Evolutionary conservation across 2,113 vertebrate genomes (phyloP), one percentile per base, ranked within the genome.

Genomic region (Neoarius graeffei): DNA sequence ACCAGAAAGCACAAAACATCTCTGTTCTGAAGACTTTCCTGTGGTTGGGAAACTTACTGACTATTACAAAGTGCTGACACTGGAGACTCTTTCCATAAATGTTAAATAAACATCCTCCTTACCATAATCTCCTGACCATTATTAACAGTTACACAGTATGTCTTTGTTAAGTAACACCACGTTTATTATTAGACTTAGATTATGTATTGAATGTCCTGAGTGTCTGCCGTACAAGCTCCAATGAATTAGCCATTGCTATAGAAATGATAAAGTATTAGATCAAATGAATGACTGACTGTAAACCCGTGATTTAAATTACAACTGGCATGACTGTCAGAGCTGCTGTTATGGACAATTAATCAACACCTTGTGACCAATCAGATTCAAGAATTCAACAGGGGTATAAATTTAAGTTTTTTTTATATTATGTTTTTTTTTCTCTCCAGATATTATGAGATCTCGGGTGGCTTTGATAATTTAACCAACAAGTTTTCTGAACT

Each of bases 371-470:
- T 23, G 71, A 48, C 1, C 35, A 50, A 74, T 80, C 52, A 79
- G 25, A 11, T 81, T 19, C 35, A 19, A 35, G 54, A 57, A 57
- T 2, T 81, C 14, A 81, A 35, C n/a, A 30, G 10, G 4, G 7
- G 48, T 56, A 57, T 57, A 73, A 69, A 56, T 56, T 80, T 23
- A 27, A 42, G 9, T 54, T 17, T 23, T 56, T 13, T 59, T 23
- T 42, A 59, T 11, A 82, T 52, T 52, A 7, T 85, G 30, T n/a
- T 35, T 88, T n/a, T 83, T 88, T 88, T 90, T 2, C 35, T 42
- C 35, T 42, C 27, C 92, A 96, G 95, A 89, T 96, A 96, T 88
- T 93, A 60, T n/a, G 95, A 96, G 81, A 91, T 96, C 86, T 90
- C 87, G 0, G 94, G 86, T 7, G 95, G 95, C 23, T 95, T 95